Percentiles rank a stretch among this genome's conserved stretches.
Conservation (phyloP, 2,888 invertebrate species). For the Liodrosophila aerea region DNA sequence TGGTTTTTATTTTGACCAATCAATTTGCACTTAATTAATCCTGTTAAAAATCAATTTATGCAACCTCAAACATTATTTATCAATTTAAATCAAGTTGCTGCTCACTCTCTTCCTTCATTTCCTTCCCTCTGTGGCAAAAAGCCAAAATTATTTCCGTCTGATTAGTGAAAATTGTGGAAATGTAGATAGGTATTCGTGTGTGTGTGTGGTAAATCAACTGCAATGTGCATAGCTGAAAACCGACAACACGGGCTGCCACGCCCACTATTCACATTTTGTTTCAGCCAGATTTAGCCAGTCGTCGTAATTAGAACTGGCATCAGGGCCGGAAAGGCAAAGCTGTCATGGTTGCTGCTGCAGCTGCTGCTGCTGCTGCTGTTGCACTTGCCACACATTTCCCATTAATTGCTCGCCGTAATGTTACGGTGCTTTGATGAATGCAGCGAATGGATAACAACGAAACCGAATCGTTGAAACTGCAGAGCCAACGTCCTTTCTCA, state of each 20-base stretch:
- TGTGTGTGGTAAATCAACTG: slow-evolving; percentile 14
- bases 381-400: slow-evolving; percentile 31
- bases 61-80: slow-evolving; percentile 20
- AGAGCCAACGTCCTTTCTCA: slow-evolving; percentile 9
- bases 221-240: slow-evolving; percentile 10
- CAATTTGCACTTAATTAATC: slow-evolving; percentile 11
- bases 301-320: slow-evolving; percentile 61
- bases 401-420: slow-evolving; percentile 60
- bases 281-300: slow-evolving; percentile 44
- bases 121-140: slow-evolving; percentile 1
- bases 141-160: slow-evolving; percentile 19
- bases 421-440: slow-evolving; percentile 44
- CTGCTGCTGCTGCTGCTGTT: slow-evolving; percentile 5
- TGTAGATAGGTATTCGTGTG: background rate
- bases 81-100: slow-evolving; percentile 5
- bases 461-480: background rate
- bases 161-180: slow-evolving; percentile 17
- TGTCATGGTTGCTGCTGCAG: background rate
- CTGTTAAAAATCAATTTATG: slow-evolving; percentile 14
- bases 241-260: background rate
- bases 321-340: slow-evolving; percentile 2
- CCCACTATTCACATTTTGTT: slow-evolving; percentile 25
- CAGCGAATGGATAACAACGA: slow-evolving; percentile 40
- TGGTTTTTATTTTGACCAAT: background rate
- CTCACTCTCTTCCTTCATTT: no score